These are phyloP conservation scores for Charaxes varanes DNA, from an alignment of 1,140 invertebrate species.

Conservation along the genomic window DNA sequence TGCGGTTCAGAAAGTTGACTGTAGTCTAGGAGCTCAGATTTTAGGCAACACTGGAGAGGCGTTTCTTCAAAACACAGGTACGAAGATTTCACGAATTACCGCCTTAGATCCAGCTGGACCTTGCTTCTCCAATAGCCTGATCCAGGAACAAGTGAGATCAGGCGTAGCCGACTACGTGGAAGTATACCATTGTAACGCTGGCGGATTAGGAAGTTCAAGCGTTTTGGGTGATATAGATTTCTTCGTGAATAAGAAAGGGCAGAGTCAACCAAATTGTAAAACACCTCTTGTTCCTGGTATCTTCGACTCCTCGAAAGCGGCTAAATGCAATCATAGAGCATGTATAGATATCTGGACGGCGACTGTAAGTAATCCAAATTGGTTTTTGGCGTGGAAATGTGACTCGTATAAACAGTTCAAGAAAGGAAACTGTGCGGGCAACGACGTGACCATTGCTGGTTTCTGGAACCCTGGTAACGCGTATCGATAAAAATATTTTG, in stretches of 20 bases:
- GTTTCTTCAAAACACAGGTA: slow-evolving; percentile 48
- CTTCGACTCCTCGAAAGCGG: slow-evolving; percentile 55
- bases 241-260: slow-evolving; percentile 85
- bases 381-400: slow-evolving; percentile 53
- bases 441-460: slow-evolving; percentile 51
- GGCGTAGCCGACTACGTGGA: slow-evolving; percentile 80
- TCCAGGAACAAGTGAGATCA: slow-evolving; percentile 73
- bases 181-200: slow-evolving; percentile 85
- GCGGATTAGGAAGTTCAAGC: slow-evolving; percentile 79
- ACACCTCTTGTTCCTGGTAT: slow-evolving; percentile 66
- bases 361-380: slow-evolving; percentile 68
- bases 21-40: slow-evolving; percentile 74
- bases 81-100: slow-evolving; percentile 74
- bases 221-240: slow-evolving; percentile 83
- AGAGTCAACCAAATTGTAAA: slow-evolving; percentile 67
- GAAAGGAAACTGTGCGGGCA: slow-evolving; percentile 37
- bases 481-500: too few relatives aligned
- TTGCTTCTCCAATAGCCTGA: slow-evolving; percentile 75
- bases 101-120: slow-evolving; percentile 84
- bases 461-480: slow-evolving; percentile 64
- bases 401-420: slow-evolving; percentile 52
- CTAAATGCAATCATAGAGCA: slow-evolving; percentile 78
- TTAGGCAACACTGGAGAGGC: slow-evolving; percentile 70
- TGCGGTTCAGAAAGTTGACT: too few relatives aligned
- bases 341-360: slow-evolving; percentile 79